Base-by-base conservation (phyloP, 1,140 invertebrate species). In the Battus philenor region DNA sequence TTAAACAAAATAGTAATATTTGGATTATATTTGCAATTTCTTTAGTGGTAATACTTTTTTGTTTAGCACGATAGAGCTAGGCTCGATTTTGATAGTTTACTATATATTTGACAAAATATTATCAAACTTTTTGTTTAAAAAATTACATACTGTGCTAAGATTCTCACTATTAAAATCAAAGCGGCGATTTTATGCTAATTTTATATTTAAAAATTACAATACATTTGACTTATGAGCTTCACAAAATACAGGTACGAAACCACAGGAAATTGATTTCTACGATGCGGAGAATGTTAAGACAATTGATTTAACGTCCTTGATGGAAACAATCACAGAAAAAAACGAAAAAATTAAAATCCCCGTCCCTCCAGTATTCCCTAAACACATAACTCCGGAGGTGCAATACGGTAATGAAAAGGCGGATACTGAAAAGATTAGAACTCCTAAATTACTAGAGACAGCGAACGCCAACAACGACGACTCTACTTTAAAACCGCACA, bases 401-500 rank as follows among this genome's bases (percentile, higher is more conserved):
- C 84, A 87, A 57, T 87, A 87, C 44, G 86, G 86, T 8, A 87
- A 87, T 50, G 81, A 85, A 32, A 78, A 65, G 43, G 72, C 64
- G 6, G 76, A 82, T 34, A 43, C 55, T 9, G 64, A 74, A 4
- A 78, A 68, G 36, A 16, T 60, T 8, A 64, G 81, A 34, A 67
- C 59, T n/a, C 58, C 81, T 0, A 84, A 82, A 56, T 15, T 64
- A 29, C 26, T 80, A 7, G 63, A 73, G 20, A 57, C 63, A 24
- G 50, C 38, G n/a, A 68, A 60, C 11, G 51, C 43, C 7, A 39
- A 67, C 8, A 50, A 49, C 1, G 63, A 59, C 26, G 73, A 79
- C 17, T 73, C 78, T 1, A 82, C 81, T 3, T 44, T 80, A 3
- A 84, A 78, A 50, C 78, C 78, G 1, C 81, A 81, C 31, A 85